Base-by-base conservation (phyloP, 1,140 invertebrate species). In the Trissolcus basalis region DNA sequence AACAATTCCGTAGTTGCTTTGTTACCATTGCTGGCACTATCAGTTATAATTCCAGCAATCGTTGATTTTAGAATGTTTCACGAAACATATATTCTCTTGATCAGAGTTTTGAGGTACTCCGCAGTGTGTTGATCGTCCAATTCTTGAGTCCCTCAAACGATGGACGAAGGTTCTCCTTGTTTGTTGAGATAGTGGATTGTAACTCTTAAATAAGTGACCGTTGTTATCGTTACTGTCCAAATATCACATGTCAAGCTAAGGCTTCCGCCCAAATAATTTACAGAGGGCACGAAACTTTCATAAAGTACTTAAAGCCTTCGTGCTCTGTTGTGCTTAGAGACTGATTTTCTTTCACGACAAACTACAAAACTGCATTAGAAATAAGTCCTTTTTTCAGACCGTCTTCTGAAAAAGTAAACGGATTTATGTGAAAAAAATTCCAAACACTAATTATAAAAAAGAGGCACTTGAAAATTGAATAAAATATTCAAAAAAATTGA, bases 1-100 rank as follows among this genome's bases (percentile, higher is more conserved):
- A 64, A 47, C 9, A 54, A 0, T 16, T 53, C 43, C 4, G 10
- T 44, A 35, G 43, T 19, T 12, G 60, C 60, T 64, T 64, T 64
- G 0, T 35, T 47, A 3, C 53, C 53, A 13, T 14, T 19, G 6
- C 0, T 10, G 0, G 13, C 60, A 0, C 49, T 49, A 54, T 64
- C 50, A 11, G 41, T 64, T 3, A 64, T 15, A n/a, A n/a, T n/a
- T n/a, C n/a, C n/a, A n/a, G 14, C 16, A 47, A 53, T 19, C 5
- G n/a, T 32, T 0, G 36, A n/a, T 10, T 53, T 45, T 15, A 12
- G 19, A 13, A 64, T 64, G 1, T 54, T 47, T 19, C 60, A 64
- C n/a, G 14, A 10, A 8, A 16, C 14, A n/a, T 64, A n/a, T n/a
- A n/a, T n/a, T n/a, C n/a, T 35, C 13, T 54, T 64, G 5, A 64